These are phyloP conservation scores for Anagrus nilaparvatae DNA, from an alignment of 1,140 invertebrate species.

Conservation along the genomic window DNA sequence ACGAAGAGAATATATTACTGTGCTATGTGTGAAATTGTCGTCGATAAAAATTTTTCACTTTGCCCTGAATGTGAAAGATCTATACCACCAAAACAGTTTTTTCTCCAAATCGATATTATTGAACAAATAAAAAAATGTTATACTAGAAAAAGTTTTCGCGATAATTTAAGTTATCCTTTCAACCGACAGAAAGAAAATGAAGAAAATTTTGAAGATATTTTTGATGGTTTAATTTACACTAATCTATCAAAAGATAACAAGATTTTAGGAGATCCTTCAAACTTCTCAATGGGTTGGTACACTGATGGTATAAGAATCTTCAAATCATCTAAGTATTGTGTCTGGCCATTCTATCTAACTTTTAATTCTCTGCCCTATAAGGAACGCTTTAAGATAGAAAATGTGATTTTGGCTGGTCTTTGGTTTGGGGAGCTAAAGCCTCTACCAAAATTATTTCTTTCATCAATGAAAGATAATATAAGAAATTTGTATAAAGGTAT, in stretches of 20 bases:
- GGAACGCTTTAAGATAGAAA: slow-evolving; percentile 11
- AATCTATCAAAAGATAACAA: background rate
- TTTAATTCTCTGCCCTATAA: slow-evolving; percentile 11
- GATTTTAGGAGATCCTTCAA: too few relatives aligned
- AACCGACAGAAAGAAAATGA: background rate
- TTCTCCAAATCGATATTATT: slow-evolving; percentile 3
- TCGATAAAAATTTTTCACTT: too few relatives aligned
- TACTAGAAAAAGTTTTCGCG: slow-evolving; percentile 1
- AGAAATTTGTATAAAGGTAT: too few relatives aligned
- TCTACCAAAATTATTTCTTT: slow-evolving; percentile 5
- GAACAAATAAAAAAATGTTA: slow-evolving; percentile 4
- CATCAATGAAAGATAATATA: too few relatives aligned
- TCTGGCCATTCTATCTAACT: slow-evolving; percentile 11
- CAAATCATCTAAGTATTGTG: slow-evolving; percentile 2
- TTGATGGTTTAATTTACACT: slow-evolving; percentile 11
- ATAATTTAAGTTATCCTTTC: slow-evolving; percentile 4
- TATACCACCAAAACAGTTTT: slow-evolving; percentile 3
- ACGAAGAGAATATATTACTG: too few relatives aligned
- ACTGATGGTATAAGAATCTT: background rate
- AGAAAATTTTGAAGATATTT: slow-evolving; percentile 8
- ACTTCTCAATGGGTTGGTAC: slow-evolving; percentile 1
- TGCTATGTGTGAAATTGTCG: too few relatives aligned
- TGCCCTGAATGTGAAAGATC: too few relatives aligned
- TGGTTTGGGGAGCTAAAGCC: slow-evolving; percentile 13
- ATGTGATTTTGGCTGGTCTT: slow-evolving; percentile 10